These are phyloP conservation scores for Arrhopalites spinosus DNA, from an alignment of 2,888 invertebrate genomes.

Conservation along the genomic window DNA sequence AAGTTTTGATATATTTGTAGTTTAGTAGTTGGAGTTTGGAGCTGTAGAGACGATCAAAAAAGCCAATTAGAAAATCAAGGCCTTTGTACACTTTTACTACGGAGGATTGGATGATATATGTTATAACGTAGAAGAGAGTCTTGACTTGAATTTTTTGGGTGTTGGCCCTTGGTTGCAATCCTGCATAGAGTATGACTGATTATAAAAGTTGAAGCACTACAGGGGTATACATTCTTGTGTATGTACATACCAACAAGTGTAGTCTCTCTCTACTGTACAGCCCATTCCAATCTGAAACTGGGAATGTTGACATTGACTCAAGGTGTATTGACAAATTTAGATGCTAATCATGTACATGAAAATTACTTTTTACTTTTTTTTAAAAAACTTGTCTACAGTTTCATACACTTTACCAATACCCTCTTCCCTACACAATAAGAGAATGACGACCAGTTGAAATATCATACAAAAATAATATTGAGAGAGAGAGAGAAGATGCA, in stretches of 20 bases:
- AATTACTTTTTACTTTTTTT: neutral
- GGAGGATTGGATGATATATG: neutral
- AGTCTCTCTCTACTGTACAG: neutral
- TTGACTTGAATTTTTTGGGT: neutral
- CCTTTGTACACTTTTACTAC: neutral
- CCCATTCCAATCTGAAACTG: too few species aligned
- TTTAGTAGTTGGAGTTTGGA: too few species aligned
- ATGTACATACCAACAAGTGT: neutral
- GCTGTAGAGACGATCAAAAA: too few species aligned
- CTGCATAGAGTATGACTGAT: neutral
- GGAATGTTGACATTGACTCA: neutral
- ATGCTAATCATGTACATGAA: slow-evolving; percentile 2
- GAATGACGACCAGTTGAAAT: too few species aligned
- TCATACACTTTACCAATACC: neutral
- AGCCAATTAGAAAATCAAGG: too few species aligned
- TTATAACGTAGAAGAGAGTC: neutral
- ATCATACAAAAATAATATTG: neutral
- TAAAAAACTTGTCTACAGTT: too few species aligned
- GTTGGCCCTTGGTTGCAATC: neutral
- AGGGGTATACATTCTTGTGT: neutral
- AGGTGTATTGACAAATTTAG: slow-evolving; percentile 1
- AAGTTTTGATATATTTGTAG: too few species aligned
- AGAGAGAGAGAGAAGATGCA: neutral
- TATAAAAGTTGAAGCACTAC: neutral
- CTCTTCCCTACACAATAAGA: neutral